phyloP scores from a whole-genome alignment of 2,888 invertebrate species.

The Panopea generosa region DNA sequence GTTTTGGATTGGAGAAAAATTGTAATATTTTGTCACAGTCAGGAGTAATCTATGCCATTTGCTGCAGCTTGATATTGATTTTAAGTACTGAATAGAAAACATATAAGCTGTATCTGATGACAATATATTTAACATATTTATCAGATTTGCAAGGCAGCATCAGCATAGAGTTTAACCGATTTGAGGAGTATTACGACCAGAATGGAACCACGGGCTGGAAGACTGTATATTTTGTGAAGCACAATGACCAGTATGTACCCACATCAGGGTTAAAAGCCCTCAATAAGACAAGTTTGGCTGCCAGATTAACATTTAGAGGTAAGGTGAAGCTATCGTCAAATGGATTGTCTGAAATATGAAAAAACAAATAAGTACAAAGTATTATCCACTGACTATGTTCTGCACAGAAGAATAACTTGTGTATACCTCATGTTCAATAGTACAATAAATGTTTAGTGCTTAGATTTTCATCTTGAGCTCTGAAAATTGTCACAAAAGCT shows the following conservation, averaged over 20 bases:
- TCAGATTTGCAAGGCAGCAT: slow-evolving; percentile 32
- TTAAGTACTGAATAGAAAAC: no score
- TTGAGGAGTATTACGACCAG: slow-evolving; percentile 60
- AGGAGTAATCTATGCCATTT: no score
- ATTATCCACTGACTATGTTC: not conserved
- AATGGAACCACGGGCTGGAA: slow-evolving; percentile 57
- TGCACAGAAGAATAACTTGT: no score
- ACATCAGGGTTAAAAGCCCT: slow-evolving; percentile 35
- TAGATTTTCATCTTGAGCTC: no score
- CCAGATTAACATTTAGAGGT: slow-evolving; percentile 40
- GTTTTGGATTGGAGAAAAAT: no score
- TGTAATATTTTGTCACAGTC: no score
- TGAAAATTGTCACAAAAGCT: not conserved
- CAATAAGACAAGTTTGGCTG: slow-evolving; percentile 20
- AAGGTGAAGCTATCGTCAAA: not conserved
- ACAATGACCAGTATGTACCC: slow-evolving; percentile 57
- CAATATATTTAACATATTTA: no score
- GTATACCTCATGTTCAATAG: no score
- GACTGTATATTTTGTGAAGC: slow-evolving; percentile 61
- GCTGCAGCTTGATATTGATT: no score
- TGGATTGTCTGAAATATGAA: not conserved
- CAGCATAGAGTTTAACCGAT: slow-evolving; percentile 52
- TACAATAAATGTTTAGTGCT: no score
- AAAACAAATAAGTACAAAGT: not conserved
- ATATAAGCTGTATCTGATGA: no score